Conservation (phyloP, 2,113 vertebrate genomes). For the Gavialis gangeticus region DNA sequence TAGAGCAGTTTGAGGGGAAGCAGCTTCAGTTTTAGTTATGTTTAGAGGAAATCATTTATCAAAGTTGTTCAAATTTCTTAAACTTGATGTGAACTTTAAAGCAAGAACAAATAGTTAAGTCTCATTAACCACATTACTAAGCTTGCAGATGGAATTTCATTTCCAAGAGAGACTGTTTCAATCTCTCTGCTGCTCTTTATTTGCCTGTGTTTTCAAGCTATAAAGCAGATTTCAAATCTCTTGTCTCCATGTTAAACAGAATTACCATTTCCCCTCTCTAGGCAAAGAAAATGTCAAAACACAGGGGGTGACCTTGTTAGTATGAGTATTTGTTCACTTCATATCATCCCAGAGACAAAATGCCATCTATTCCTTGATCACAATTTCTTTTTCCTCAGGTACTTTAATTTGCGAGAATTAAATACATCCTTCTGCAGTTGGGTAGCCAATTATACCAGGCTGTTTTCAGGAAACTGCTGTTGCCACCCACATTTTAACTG, state of each 20-base stretch:
- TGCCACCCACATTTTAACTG: neutral
- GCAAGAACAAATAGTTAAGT: constrained; percentile 26
- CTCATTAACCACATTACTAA: constrained; percentile 35
- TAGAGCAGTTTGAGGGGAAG: neutral
- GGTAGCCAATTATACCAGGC: neutral
- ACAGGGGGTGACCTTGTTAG: constrained; percentile 20
- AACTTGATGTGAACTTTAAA: constrained; percentile 14
- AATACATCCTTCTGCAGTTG: neutral
- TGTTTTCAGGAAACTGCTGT: constrained; percentile 22
- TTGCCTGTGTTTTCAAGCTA: neutral
- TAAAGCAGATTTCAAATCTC: constrained; percentile 14
- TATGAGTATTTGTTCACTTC: neutral
- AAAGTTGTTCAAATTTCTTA: constrained; percentile 44
- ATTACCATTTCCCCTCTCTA: constrained; percentile 29
- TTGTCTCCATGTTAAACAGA: constrained; percentile 36
- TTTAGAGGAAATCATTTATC: neutral
- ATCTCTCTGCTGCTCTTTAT: neutral
- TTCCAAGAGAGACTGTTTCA: neutral
- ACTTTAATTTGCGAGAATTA: neutral
- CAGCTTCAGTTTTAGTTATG: no score
- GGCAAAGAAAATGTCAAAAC: constrained; percentile 43
- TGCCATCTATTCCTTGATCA: neutral
- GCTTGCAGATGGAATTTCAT: constrained; percentile 19
- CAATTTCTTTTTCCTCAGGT: neutral
- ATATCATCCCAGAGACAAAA: constrained; percentile 26